phyloP scores from a whole-genome alignment of 1,140 invertebrate species.

The Trachymyrmex cornetzi region DNA sequence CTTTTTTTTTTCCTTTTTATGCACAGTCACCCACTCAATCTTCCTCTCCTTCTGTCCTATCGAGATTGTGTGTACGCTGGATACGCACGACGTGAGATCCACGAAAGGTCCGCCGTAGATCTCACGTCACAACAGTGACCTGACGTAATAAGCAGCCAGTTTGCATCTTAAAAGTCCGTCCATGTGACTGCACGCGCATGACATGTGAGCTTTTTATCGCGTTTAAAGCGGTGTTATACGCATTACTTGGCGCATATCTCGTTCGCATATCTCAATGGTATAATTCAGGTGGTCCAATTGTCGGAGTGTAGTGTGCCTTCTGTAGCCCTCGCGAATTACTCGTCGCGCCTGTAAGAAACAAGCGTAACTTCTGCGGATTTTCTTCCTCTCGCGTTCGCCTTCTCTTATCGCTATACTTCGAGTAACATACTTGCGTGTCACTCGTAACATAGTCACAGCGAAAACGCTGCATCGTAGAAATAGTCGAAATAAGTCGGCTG shows the following conservation, averaged over 20 bases:
- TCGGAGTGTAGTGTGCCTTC: conserved; percentile 4
- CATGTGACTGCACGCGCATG: neutral
- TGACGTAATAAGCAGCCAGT: conserved; percentile 38
- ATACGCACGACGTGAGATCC: neutral
- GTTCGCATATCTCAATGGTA: conserved; percentile 1
- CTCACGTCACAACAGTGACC: neutral
- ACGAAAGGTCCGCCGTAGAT: neutral
- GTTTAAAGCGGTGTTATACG: conserved; percentile 17
- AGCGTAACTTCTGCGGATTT: neutral
- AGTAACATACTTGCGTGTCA: conserved; percentile 57
- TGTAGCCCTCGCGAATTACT: conserved; percentile 41
- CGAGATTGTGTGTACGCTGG: neutral
- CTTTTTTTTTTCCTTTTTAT: conserved; percentile 15
- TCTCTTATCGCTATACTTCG: conserved; percentile 23
- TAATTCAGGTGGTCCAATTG: conserved; percentile 33
- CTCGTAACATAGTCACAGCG: conserved; percentile 54
- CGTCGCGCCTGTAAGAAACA: neutral
- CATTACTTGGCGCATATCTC: conserved; percentile 22
- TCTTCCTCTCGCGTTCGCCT: neutral
- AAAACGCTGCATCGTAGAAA: conserved; percentile 27
- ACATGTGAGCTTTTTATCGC: neutral
- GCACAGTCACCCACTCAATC: conserved; percentile 3
- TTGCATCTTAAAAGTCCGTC: conserved; percentile 21
- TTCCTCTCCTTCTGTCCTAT: neutral
- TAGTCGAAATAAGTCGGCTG: conserved; percentile 56